Percentiles rank a stretch among this genome's conserved stretches.
These are phyloP conservation scores for Bombus impatiens DNA, from an alignment of 1,140 invertebrate species.

Conservation along the genomic window DNA sequence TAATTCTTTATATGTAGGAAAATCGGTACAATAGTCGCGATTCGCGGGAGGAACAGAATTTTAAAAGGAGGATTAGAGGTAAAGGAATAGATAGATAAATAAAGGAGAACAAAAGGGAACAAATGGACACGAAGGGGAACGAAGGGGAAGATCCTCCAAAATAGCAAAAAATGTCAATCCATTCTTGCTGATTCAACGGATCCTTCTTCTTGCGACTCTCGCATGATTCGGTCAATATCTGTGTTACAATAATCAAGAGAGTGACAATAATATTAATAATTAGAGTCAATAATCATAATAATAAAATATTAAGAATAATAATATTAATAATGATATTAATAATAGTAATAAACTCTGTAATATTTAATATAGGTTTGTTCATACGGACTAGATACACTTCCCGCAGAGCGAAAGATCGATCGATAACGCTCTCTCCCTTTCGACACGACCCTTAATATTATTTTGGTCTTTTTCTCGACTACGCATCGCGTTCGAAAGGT, in stretches of 20 bases:
- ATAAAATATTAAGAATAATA: constrained; percentile 64
- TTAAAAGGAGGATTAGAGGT: no score
- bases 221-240: neutral
- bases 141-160: constrained; percentile 26
- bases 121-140: no score
- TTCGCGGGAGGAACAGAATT: neutral
- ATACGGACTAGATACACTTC: constrained; percentile 79
- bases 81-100: constrained; percentile 22
- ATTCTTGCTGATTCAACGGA: neutral
- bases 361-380: constrained; percentile 78
- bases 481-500: constrained; percentile 1
- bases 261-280: constrained; percentile 42
- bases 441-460: constrained; percentile 45
- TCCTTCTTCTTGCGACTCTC: neutral
- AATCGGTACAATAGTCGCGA: constrained; percentile 8
- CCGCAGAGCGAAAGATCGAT: constrained; percentile 56
- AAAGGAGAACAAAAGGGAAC: constrained; percentile 14
- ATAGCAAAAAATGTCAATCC: neutral
- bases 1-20: neutral
- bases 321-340: constrained; percentile 68
- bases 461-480: neutral
- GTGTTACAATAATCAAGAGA: constrained; percentile 38
- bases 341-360: constrained; percentile 78
- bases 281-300: constrained; percentile 57
- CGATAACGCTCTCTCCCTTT: constrained; percentile 43